Conservation (phyloP, 2,113 vertebrate genomes). For the Garra rufa region DNA sequence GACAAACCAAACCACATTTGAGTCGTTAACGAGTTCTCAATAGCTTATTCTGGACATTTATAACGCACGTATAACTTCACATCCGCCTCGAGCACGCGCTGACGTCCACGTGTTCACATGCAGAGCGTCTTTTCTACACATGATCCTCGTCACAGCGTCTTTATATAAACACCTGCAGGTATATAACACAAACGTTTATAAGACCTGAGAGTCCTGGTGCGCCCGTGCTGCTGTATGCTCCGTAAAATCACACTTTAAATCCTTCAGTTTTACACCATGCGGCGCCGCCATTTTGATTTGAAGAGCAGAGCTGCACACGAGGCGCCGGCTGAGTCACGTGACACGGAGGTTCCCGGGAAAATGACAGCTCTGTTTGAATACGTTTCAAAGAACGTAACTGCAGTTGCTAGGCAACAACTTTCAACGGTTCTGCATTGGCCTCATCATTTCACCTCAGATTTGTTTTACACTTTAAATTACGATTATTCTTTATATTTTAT, state of each 20-base stretch:
- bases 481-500: not conserved
- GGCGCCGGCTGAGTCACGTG: constrained; percentile 68
- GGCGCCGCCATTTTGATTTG: constrained; percentile 77
- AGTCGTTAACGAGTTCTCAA: not conserved
- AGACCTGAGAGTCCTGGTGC: constrained; percentile 60
- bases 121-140: not conserved
- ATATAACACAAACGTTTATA: not conserved
- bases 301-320: not conserved
- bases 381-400: not conserved
- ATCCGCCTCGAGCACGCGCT: constrained; percentile 6
- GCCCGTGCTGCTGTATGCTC: constrained; percentile 46
- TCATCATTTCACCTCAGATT: not conserved
- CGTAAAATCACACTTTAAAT: constrained; percentile 66
- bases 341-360: constrained; percentile 51
- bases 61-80: constrained; percentile 33
- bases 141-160: not conserved
- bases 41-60: not conserved
- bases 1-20: not conserved
- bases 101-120: constrained; percentile 55
- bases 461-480: not conserved
- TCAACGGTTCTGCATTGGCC: not conserved
- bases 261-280: constrained; percentile 62
- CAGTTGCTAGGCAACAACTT: not conserved
- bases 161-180: not conserved
- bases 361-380: not conserved